These are phyloP conservation scores for Ophiodon elongatus DNA, from an alignment of 2,113 vertebrate species.

Conservation along the genomic window DNA sequence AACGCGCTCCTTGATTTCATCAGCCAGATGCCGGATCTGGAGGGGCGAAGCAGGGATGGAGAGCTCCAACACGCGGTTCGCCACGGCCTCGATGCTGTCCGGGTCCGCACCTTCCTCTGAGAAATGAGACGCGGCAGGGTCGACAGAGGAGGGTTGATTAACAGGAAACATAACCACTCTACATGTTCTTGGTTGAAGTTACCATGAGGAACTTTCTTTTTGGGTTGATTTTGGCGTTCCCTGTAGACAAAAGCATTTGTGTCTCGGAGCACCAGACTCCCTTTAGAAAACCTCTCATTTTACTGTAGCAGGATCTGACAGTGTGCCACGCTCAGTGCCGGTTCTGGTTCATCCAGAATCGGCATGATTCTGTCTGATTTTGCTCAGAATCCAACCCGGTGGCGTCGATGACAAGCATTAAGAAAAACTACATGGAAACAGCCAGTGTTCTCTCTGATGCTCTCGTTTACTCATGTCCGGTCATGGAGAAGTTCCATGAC, in stretches of 20 bases:
- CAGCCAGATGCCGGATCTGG: slow-evolving; percentile 91
- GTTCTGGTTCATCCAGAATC: neutral
- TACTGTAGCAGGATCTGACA: neutral
- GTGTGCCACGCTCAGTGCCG: too few relatives aligned
- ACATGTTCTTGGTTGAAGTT: neutral
- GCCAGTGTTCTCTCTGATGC: too few relatives aligned
- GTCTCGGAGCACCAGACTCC: neutral
- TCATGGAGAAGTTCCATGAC: too few relatives aligned
- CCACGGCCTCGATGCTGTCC: slow-evolving; percentile 94
- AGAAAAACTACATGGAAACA: too few relatives aligned
- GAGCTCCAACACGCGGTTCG: slow-evolving; percentile 91
- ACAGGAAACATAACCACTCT: neutral
- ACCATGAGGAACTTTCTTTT: too few relatives aligned
- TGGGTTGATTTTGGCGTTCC: neutral
- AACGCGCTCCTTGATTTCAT: slow-evolving; percentile 93
- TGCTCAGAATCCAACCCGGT: too few relatives aligned
- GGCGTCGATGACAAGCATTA: too few relatives aligned
- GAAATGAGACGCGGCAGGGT: neutral
- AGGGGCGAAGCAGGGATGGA: slow-evolving; percentile 93
- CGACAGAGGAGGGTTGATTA: neutral
- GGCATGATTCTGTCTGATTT: too few relatives aligned
- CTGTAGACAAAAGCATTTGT: neutral
- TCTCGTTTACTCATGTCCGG: too few relatives aligned
- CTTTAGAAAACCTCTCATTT: neutral
- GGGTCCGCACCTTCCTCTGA: slow-evolving; percentile 97